A percentile compares a stretch with the other conserved stretches of the same genome.
phyloP scores from a whole-genome alignment of 2,113 vertebrate genomes.

The Galemys pyrenaicus region DNA sequence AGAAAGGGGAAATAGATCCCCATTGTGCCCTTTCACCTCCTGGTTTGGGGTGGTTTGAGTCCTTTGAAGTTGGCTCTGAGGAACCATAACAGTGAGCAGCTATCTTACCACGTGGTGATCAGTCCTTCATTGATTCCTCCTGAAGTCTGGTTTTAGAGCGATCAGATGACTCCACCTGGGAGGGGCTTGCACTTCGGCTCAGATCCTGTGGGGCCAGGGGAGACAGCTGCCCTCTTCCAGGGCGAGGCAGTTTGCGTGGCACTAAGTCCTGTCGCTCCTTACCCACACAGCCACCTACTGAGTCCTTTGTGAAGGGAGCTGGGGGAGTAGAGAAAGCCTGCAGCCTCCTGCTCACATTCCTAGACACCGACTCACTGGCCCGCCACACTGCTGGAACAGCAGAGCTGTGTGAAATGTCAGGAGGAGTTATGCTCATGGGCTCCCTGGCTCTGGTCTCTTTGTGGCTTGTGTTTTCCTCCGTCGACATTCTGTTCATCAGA shows the following conservation, averaged over 20 bases:
- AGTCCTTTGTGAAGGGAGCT: conserved; percentile 54
- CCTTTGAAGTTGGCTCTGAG: conserved; percentile 76
- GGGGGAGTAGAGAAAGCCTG: conserved; percentile 43
- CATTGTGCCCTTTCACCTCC: conserved; percentile 63
- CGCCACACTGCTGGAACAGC: conserved; percentile 78
- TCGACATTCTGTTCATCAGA: conserved; percentile 57
- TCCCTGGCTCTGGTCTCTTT: conserved; percentile 48
- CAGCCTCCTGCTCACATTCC: conserved; percentile 83
- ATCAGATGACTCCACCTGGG: conserved; percentile 67
- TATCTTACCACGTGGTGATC: conserved; percentile 77
- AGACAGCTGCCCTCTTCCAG: background rate
- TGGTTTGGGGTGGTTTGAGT: conserved; percentile 64
- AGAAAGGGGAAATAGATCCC: conserved; percentile 15
- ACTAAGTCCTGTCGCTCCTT: background rate
- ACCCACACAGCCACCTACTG: conserved; percentile 25
- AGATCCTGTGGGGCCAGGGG: background rate
- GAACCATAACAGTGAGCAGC: conserved; percentile 72
- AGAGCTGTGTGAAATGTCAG: conserved; percentile 84
- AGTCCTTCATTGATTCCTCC: conserved; percentile 77
- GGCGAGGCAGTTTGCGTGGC: conserved; percentile 23
- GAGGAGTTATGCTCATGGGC: conserved; percentile 80
- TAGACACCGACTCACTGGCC: conserved; percentile 86
- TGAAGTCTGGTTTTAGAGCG: conserved; percentile 70
- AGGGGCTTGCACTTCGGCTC: conserved; percentile 20
- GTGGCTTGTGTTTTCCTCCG: conserved; percentile 66